These are phyloP conservation scores for Tyrophagus putrescentiae DNA, from an alignment of 1,140 invertebrate genomes.

Conservation along the genomic window DNA sequence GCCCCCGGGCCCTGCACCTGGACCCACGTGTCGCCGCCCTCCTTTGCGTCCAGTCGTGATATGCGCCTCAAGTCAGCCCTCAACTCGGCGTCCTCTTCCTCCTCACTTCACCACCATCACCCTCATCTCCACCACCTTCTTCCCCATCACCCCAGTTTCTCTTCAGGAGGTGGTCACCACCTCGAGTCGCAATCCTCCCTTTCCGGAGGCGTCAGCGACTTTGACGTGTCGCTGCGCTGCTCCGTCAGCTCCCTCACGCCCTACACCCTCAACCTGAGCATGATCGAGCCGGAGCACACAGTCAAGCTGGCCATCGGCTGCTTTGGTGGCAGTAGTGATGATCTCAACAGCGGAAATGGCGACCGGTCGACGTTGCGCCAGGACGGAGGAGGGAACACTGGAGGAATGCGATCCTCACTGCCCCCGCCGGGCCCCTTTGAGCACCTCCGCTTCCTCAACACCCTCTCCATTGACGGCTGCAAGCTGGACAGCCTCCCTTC, in stretches of 20 bases:
- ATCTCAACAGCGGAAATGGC: neutral
- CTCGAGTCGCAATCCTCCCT: neutral
- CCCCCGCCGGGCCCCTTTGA: slow-evolving; percentile 37
- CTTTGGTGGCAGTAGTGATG: neutral
- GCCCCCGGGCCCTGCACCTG: slow-evolving; percentile 24
- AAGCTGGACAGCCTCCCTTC: slow-evolving; percentile 25
- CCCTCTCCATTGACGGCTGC: slow-evolving; percentile 26
- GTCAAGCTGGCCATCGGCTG: slow-evolving; percentile 61
- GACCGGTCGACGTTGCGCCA: neutral
- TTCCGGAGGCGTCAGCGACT: neutral
- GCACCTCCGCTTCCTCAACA: slow-evolving; percentile 25
- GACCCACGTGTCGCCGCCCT: slow-evolving; percentile 9
- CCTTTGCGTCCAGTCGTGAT: neutral
- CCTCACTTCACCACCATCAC: neutral
- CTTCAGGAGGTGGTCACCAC: too few species aligned
- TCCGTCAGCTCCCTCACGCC: slow-evolving; percentile 60
- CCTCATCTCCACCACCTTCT: neutral
- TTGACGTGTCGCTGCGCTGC: slow-evolving; percentile 52
- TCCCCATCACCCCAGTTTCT: too few species aligned
- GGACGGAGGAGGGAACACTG: slow-evolving; percentile 33
- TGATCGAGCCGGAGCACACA: slow-evolving; percentile 63
- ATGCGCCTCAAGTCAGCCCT: slow-evolving; percentile 9
- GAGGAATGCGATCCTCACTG: slow-evolving; percentile 54
- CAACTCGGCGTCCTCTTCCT: neutral
- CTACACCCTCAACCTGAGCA: slow-evolving; percentile 69